Percentiles rank a stretch among this genome's conserved stretches.
Conservation (phyloP, 2,113 vertebrate species). For the Nibea coibor region DNA sequence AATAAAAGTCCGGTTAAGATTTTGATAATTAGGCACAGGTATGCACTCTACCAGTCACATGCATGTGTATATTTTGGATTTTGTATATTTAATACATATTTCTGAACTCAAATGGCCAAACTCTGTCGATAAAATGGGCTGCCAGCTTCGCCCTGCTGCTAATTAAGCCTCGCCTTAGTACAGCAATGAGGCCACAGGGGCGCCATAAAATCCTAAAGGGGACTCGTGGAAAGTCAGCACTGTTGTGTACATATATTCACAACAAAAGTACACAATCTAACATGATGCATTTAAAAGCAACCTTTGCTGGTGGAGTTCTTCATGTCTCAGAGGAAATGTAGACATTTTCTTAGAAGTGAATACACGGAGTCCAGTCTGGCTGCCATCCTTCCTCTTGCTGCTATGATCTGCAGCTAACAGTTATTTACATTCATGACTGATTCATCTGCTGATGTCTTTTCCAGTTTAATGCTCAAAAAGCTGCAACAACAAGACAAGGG, state of each 20-base stretch:
- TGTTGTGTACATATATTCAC: not conserved
- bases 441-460: not conserved
- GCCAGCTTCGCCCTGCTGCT: not conserved
- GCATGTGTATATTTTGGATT: not conserved
- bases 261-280: not conserved
- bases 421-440: not conserved
- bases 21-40: not conserved
- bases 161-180: not conserved
- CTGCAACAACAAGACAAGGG: too few relatives aligned
- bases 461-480: not conserved
- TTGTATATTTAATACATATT: not conserved
- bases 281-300: not conserved
- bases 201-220: not conserved
- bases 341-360: too few relatives aligned
- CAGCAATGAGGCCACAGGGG: not conserved
- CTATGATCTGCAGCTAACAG: not conserved
- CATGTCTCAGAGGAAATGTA: not conserved
- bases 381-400: not conserved
- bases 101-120: too few relatives aligned
- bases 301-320: not conserved
- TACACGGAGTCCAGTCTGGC: not conserved
- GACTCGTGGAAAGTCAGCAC: not conserved
- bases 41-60: not conserved
- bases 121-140: too few relatives aligned
- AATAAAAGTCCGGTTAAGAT: too few relatives aligned